Percentiles rank a stretch among this genome's conserved stretches.
Evolutionary conservation across 2,113 vertebrate genomes (phyloP).

Genomic region (Lagopus muta): DNA sequence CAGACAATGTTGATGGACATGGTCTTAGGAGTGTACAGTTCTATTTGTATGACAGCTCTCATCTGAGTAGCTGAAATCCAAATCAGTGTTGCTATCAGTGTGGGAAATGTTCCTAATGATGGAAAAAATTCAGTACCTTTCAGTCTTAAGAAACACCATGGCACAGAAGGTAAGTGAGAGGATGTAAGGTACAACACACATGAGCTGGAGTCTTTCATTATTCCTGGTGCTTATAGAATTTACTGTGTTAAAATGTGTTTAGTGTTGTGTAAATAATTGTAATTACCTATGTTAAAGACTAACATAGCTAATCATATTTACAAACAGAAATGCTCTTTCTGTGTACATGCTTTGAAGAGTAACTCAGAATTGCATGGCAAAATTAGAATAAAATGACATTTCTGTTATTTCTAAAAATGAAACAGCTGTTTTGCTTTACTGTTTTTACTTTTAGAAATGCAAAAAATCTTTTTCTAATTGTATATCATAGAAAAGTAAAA

Average conservation of each 20-base stretch:
- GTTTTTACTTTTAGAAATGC: background rate
- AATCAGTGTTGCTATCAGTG: background rate
- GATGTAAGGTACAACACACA: background rate
- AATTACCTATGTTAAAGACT: background rate
- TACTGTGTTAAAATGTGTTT: background rate
- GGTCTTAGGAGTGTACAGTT: background rate
- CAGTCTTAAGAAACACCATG: background rate
- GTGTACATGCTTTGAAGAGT: background rate
- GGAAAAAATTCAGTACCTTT: background rate
- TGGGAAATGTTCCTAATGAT: background rate
- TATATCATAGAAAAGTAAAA: background rate
- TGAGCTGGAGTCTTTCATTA: background rate
- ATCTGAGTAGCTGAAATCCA: background rate
- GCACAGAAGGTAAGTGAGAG: background rate
- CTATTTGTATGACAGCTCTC: background rate
- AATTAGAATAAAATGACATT: background rate
- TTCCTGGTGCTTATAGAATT: background rate
- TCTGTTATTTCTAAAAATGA: background rate
- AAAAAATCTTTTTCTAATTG: background rate
- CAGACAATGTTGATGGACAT: background rate
- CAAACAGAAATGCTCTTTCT: background rate
- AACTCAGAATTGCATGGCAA: constrained; percentile 8
- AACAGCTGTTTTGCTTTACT: background rate
- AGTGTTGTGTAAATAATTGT: background rate
- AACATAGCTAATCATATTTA: background rate